Conservation (phyloP, 2,888 invertebrate genomes). For the Malacosoma neustria region DNA sequence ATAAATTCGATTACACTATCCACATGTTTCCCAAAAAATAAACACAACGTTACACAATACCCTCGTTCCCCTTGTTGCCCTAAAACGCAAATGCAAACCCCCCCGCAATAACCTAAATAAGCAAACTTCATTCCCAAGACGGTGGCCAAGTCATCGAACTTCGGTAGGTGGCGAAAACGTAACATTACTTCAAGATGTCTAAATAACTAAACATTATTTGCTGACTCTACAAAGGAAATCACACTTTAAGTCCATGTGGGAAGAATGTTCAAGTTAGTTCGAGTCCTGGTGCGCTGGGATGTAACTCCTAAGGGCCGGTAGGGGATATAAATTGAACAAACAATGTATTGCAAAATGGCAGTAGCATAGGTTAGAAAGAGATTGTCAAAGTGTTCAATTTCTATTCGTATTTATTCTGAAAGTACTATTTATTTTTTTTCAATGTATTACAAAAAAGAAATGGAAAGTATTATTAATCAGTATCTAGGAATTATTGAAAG, state of each 20-base stretch:
- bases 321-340: slow-evolving; percentile 62
- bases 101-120: slow-evolving; percentile 6
- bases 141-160: slow-evolving; percentile 26
- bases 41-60: no score
- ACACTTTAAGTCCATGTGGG: slow-evolving; percentile 14
- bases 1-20: no score
- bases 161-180: slow-evolving; percentile 23
- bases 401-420: no score
- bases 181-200: slow-evolving; percentile 31
- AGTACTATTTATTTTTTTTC: no score
- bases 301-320: slow-evolving; percentile 37
- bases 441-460: no score
- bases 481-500: no score
- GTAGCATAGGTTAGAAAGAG: slow-evolving; percentile 30
- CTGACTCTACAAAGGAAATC: slow-evolving; percentile 12
- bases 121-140: slow-evolving; percentile 7
- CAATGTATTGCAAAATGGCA: slow-evolving; percentile 65
- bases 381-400: slow-evolving; percentile 26
- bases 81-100: not conserved
- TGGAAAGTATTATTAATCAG: no score
- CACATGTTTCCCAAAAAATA: no score
- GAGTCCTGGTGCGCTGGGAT: no score
- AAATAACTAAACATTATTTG: slow-evolving; percentile 21
- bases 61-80: no score
- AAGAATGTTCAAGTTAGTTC: no score